These are phyloP conservation scores for Micronycteris hirsuta DNA, from an alignment of 2,113 vertebrate species.

Conservation along the genomic window DNA sequence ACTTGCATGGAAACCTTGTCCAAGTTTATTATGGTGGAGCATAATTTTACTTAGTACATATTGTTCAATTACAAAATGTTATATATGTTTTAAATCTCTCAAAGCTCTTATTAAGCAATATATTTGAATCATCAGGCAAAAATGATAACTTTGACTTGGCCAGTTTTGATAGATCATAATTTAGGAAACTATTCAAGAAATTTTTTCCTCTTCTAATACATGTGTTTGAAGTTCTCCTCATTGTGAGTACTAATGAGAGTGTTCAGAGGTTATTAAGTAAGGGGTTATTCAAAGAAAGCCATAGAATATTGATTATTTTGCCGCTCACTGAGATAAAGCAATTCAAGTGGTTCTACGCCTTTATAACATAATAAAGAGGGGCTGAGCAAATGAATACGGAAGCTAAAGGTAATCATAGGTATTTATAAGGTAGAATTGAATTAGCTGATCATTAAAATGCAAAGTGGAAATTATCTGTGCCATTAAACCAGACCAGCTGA, in stretches of 20 bases:
- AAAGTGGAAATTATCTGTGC: conserved; percentile 22
- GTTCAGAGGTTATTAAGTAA: background rate
- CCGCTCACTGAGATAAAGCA: background rate
- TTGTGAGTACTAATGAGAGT: background rate
- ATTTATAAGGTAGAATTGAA: background rate
- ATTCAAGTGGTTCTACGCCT: background rate
- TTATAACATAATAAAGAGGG: background rate
- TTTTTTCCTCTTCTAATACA: background rate
- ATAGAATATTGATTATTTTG: background rate
- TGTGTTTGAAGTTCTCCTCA: background rate
- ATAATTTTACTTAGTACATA: conserved; percentile 31
- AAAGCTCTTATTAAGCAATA: conserved; percentile 11
- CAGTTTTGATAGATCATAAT: background rate
- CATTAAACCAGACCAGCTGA: background rate
- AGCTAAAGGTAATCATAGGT: conserved; percentile 12
- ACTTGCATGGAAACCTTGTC: conserved; percentile 33
- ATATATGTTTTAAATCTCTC: background rate
- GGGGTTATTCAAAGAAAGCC: background rate
- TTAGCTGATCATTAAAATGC: conserved; percentile 7
- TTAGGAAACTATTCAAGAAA: background rate
- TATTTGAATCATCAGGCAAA: background rate
- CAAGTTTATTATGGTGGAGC: background rate
- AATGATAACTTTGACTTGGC: background rate
- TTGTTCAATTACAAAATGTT: background rate
- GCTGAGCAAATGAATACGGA: background rate